phyloP scores from a whole-genome alignment of 2,888 invertebrate species.

The Pemphredon lugubris region DNA sequence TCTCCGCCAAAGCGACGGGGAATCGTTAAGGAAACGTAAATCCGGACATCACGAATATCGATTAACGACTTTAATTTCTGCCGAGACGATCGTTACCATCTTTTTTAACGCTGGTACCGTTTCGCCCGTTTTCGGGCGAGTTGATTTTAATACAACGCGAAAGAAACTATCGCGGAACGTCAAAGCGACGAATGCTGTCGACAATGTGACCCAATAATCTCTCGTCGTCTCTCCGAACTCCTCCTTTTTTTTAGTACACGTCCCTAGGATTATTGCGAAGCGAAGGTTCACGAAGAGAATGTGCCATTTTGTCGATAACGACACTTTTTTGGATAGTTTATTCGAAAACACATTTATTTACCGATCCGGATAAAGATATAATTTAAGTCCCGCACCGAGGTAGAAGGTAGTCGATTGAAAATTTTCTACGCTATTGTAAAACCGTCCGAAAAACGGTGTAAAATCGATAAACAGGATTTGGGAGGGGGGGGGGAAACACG shows the following conservation, averaged over 20 bases:
- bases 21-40: not conserved
- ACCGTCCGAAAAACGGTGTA: constrained; percentile 5
- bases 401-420: no score
- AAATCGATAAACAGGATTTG: constrained; percentile 27
- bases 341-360: no score
- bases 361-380: no score
- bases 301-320: not conserved
- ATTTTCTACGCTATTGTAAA: no score
- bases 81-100: not conserved
- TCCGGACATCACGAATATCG: not conserved
- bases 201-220: not conserved
- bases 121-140: not conserved
- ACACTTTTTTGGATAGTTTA: no score
- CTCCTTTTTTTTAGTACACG: not conserved
- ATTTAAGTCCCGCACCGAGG: no score
- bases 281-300: not conserved
- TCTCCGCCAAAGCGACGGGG: no score
- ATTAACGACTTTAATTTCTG: not conserved
- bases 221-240: not conserved
- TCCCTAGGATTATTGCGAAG: not conserved
- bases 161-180: not conserved
- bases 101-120: not conserved
- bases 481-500: no score
- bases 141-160: not conserved
- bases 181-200: not conserved